Conservation (phyloP, 2,888 invertebrate species). For the Polyommatus icarus region DNA sequence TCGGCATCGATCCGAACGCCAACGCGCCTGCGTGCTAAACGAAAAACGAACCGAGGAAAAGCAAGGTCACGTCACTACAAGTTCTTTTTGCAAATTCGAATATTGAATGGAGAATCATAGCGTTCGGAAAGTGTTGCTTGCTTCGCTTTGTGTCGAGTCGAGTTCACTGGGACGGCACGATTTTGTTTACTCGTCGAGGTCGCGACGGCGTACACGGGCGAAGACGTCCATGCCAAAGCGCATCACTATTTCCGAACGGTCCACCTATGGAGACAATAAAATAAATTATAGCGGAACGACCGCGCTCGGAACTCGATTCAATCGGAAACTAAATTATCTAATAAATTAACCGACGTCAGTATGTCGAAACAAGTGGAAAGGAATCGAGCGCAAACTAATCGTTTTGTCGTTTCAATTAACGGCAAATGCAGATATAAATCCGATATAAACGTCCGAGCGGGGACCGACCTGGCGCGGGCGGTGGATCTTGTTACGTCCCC, state of each 20-base stretch:
- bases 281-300: slow-evolving; percentile 10
- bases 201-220: slow-evolving; percentile 34
- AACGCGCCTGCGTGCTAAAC: slow-evolving; percentile 76
- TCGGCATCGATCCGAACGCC: slow-evolving; percentile 75
- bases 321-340: slow-evolving; percentile 64
- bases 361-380: slow-evolving; percentile 55
- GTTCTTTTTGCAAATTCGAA: slow-evolving; percentile 75
- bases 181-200: slow-evolving; percentile 40
- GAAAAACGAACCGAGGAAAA: slow-evolving; percentile 73
- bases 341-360: slow-evolving; percentile 58
- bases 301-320: slow-evolving; percentile 39
- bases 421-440: slow-evolving; percentile 57
- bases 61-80: slow-evolving; percentile 77
- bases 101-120: slow-evolving; percentile 76
- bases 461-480: slow-evolving; percentile 39
- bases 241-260: slow-evolving; percentile 9
- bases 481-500: slow-evolving; percentile 39
- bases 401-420: slow-evolving; percentile 65
- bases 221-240: slow-evolving; percentile 6
- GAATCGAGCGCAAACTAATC: slow-evolving; percentile 56
- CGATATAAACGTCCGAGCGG: slow-evolving; percentile 44
- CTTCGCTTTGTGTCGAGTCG: slow-evolving; percentile 49
- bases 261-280: neutral
- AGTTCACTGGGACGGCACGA: slow-evolving; percentile 58
- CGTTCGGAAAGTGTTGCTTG: slow-evolving; percentile 61